Conservation (phyloP, 2,888 invertebrate species). For the Eupithecia subfuscata region DNA sequence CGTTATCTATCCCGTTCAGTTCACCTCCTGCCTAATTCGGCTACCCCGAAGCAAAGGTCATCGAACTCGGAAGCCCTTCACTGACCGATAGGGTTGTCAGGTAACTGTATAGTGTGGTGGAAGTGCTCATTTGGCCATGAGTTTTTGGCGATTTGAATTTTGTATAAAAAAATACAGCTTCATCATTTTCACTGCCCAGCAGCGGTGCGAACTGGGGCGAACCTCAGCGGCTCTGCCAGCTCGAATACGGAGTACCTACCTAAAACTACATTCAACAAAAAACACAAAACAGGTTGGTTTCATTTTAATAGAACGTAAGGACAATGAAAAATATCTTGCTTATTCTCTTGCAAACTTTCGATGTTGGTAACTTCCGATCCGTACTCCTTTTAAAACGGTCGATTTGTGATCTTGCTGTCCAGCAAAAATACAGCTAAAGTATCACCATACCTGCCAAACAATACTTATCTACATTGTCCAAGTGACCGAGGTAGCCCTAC, state of each 20-base stretch:
- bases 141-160: background rate
- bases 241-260: background rate
- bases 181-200: background rate
- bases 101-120: background rate
- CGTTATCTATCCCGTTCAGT: conserved; percentile 68
- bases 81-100: conserved; percentile 32
- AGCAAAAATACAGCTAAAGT: background rate
- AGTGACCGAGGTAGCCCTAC: conserved; percentile 8
- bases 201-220: background rate
- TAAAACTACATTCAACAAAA: background rate
- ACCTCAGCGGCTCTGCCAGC: background rate
- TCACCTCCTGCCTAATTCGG: conserved; percentile 62
- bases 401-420: background rate
- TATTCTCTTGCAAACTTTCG: background rate
- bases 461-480: background rate
- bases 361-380: too few relatives aligned
- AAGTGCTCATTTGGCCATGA: background rate
- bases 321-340: background rate
- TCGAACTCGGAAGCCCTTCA: conserved; percentile 67
- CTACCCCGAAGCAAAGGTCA: conserved; percentile 64
- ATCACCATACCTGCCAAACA: background rate
- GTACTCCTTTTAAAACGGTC: background rate
- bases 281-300: background rate
- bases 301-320: background rate
- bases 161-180: background rate